A percentile compares a stretch with the other conserved stretches of the same genome.
phyloP scores from a whole-genome alignment of 2,888 invertebrate genomes.

The Drosophila borborema region DNA sequence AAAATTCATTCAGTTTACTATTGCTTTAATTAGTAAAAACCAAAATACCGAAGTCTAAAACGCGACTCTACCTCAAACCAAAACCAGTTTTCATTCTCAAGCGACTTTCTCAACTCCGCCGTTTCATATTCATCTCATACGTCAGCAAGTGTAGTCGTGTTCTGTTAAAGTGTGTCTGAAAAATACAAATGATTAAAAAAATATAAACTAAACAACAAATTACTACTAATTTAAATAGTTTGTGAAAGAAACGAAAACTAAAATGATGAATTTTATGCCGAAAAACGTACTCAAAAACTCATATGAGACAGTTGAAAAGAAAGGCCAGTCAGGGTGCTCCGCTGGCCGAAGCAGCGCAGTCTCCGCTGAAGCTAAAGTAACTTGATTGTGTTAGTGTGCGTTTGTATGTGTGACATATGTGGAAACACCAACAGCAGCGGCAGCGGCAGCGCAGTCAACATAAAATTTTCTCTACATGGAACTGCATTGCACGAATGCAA shows the following conservation, averaged over 20 bases:
- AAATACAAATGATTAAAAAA: slow-evolving; percentile 7
- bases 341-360: slow-evolving; percentile 53
- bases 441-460: slow-evolving; percentile 60
- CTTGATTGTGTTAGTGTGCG: slow-evolving; percentile 51
- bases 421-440: neutral
- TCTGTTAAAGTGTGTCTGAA: neutral
- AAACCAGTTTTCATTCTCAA: slow-evolving; percentile 51
- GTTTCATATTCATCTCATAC: slow-evolving; percentile 38
- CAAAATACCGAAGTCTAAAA: neutral
- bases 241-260: neutral
- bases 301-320: slow-evolving; percentile 36
- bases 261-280: slow-evolving; percentile 19
- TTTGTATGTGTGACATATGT: slow-evolving; percentile 15
- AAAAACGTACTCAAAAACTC: slow-evolving; percentile 27
- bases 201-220: neutral
- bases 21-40: neutral
- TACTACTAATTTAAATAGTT: slow-evolving; percentile 2
- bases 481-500: slow-evolving; percentile 58
- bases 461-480: slow-evolving; percentile 66
- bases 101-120: slow-evolving; percentile 22
- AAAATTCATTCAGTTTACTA: neutral
- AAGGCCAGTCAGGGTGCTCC: slow-evolving; percentile 66
- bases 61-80: slow-evolving; percentile 5
- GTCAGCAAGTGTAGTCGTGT: slow-evolving; percentile 55
- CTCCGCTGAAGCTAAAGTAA: slow-evolving; percentile 54